phyloP scores from a whole-genome alignment of 2,797 vertebrate species.

The Otus scops region DNA sequence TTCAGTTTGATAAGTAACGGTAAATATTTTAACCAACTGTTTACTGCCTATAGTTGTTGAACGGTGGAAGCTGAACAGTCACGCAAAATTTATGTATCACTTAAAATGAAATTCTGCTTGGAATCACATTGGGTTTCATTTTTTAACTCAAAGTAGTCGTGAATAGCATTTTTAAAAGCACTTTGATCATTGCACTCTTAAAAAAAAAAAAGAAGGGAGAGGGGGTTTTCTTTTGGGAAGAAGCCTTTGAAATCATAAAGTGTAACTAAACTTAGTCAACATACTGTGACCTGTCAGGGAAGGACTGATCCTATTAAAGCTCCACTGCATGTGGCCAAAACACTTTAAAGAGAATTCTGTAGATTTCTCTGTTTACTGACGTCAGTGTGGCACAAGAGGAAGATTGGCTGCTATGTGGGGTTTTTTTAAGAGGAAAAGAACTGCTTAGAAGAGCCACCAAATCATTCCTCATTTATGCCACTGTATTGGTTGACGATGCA shows the following conservation, averaged over 20 bases:
- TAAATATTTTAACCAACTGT: conserved; percentile 2
- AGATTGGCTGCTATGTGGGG: background rate
- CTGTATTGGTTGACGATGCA: background rate
- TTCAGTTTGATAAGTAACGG: background rate
- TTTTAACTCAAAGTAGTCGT: background rate
- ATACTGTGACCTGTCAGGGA: conserved; percentile 52
- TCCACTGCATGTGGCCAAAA: conserved; percentile 4
- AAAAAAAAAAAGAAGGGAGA: background rate
- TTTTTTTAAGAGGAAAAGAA: background rate
- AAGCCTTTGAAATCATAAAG: conserved; percentile 65
- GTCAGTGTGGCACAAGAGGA: background rate
- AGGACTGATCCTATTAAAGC: conserved; percentile 60
- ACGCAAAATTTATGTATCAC: background rate
- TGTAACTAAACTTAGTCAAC: conserved; percentile 58
- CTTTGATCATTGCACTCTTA: conserved; percentile 46
- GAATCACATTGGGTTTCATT: background rate
- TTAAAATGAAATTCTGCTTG: conserved; percentile 9
- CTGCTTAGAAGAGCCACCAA: background rate
- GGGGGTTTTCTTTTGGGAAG: conserved; percentile 8
- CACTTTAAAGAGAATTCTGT: conserved; percentile 52
- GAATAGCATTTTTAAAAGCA: conserved; percentile 31
- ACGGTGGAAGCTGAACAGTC: background rate
- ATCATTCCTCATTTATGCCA: background rate
- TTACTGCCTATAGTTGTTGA: background rate
- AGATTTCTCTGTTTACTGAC: conserved; percentile 48